phyloP scores from a whole-genome alignment of 1,140 invertebrate genomes.

The Nasonia vitripennis region DNA sequence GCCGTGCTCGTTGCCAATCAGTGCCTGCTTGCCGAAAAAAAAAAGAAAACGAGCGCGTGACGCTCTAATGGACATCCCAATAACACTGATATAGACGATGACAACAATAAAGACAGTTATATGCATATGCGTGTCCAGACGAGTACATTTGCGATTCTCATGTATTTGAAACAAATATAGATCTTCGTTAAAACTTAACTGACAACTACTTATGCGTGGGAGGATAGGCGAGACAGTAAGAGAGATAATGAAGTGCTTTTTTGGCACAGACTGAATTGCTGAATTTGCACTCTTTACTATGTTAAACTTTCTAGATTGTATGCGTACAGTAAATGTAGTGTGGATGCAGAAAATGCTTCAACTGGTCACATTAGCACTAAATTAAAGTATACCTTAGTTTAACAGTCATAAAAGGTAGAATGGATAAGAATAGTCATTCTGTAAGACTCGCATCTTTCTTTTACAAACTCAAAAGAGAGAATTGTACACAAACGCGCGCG shows the following conservation, averaged over 20 bases:
- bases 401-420: neutral
- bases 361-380: too few relatives aligned
- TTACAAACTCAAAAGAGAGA: too few relatives aligned
- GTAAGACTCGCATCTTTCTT: too few relatives aligned
- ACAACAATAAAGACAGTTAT: neutral
- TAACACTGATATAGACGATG: neutral
- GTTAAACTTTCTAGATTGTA: too few relatives aligned
- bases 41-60: slow-evolving; percentile 44
- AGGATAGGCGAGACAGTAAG: neutral
- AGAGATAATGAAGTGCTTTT: neutral
- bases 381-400: neutral
- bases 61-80: slow-evolving; percentile 30
- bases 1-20: slow-evolving; percentile 80
- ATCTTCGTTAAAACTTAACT: neutral
- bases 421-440: too few relatives aligned
- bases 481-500: too few relatives aligned
- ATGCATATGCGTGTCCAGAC: neutral
- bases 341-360: too few relatives aligned
- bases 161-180: neutral
- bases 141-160: neutral
- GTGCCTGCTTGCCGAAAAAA: slow-evolving; percentile 74
- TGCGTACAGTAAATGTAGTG: too few relatives aligned
- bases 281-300: too few relatives aligned
- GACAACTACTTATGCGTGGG: neutral
- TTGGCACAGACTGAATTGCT: too few relatives aligned